Evolutionary conservation across 2,797 vertebrate species (phyloP).

Genomic region (Squalus acanthias): DNA sequence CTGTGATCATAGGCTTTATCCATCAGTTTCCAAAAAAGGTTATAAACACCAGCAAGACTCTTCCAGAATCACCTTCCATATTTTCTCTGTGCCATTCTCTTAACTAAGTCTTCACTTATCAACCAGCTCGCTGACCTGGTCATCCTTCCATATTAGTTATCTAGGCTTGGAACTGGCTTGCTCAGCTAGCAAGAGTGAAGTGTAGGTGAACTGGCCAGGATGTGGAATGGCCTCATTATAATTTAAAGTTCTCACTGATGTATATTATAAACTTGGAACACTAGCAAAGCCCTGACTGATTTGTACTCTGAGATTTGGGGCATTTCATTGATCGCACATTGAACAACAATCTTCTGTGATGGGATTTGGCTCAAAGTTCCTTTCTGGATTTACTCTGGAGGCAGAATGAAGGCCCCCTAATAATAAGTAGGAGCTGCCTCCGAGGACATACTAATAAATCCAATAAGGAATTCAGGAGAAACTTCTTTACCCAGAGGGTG

Average conservation of each 20-base stretch:
- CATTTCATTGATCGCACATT: background rate
- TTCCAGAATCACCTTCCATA: background rate
- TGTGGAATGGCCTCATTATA: background rate
- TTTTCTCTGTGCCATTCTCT: background rate
- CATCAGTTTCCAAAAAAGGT: background rate
- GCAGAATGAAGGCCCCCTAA: background rate
- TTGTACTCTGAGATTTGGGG: background rate
- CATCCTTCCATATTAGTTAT: background rate
- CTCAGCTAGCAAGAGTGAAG: background rate
- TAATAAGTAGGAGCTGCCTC: background rate
- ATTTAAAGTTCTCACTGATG: background rate
- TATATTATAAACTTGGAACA: background rate
- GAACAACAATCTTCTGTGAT: background rate
- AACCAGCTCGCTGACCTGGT: background rate
- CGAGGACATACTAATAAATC: background rate
- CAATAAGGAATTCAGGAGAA: background rate
- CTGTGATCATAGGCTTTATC: background rate
- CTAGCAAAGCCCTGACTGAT: background rate
- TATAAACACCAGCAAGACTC: background rate
- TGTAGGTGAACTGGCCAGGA: background rate
- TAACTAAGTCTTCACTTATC: background rate
- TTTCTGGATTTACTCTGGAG: background rate
- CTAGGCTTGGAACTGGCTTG: background rate
- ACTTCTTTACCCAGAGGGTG: too few species aligned
- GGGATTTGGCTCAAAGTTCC: background rate